phyloP scores from a whole-genome alignment of 2,797 vertebrate species.

The Trachurus trachurus region DNA sequence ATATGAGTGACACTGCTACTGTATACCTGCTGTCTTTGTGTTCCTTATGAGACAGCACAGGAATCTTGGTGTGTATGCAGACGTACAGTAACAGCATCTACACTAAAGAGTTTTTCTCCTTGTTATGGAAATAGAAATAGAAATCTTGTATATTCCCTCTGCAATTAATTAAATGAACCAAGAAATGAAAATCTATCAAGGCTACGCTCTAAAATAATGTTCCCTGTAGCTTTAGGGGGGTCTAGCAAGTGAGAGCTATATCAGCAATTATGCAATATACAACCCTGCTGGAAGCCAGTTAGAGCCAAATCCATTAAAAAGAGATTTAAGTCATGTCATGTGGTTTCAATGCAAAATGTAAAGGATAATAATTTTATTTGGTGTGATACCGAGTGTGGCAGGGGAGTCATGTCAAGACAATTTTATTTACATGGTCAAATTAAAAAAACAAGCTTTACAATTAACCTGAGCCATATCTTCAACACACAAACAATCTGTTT shows the following conservation, averaged over 20 bases:
- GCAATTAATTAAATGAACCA: background rate
- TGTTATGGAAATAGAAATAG: background rate
- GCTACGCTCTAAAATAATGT: background rate
- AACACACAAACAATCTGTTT: no score
- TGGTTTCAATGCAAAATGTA: background rate
- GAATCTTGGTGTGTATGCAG: background rate
- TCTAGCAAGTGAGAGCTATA: background rate
- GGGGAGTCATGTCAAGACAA: background rate
- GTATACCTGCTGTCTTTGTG: conserved; percentile 2
- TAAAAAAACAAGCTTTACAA: background rate
- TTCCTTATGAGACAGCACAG: conserved; percentile 4
- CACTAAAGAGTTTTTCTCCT: no score
- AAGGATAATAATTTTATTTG: background rate
- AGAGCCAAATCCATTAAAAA: background rate
- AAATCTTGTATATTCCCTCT: background rate
- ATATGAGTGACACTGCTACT: conserved; percentile 19
- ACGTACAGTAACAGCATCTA: background rate
- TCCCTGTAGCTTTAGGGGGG: background rate
- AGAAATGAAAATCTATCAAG: background rate
- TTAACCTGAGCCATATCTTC: no score
- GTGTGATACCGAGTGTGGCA: background rate
- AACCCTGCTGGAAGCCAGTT: background rate
- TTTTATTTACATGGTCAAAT: background rate
- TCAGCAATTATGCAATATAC: background rate
- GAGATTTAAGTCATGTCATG: background rate